Base-by-base conservation (phyloP, 1,140 invertebrate genomes). In the Drosophila rufa region DNA sequence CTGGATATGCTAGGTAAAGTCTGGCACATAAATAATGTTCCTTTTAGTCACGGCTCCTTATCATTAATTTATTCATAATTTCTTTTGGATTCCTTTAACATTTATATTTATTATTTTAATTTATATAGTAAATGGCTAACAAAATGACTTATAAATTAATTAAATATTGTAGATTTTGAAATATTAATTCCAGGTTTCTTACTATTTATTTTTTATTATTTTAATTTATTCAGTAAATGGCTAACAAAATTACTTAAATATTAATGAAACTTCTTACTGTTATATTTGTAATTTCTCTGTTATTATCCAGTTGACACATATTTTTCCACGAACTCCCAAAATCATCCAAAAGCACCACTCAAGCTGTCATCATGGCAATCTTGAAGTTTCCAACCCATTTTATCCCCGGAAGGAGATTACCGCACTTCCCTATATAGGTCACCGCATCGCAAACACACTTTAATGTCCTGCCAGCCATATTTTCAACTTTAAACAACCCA, bases 401-500 rank as follows among this genome's bases (percentile, higher is more conserved):
- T 27, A 38, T 42, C 42, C 17, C 22, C n/a, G 33, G 9, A 17
- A 30, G 30, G 12, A 68, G 65, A 67, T 42, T 14, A 22, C 42
- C 22, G 12, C 79, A 47, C 48, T 47, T 56, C 8, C 2, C 48
- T 60, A 79, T 59, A 33, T 83, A 66, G 81, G 76, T 80, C 81
- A 80, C 51, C 69, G 48, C 69, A 71, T 51, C 38, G 38, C 38
- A 68, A 70, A 68, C 67, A 50, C 69, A 50, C 53, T 73, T 73
- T 60, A 73, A 71, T 83, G 56, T 62, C 51, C 65, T 64, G 50
- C 70, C 73, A 62, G 48, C 69, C 67, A 70, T 75, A 62, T 76
- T 76, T 73, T 73, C 59, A 77, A 80, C 81, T 84, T 83, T 84
- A 80, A 84, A 67, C 61, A 61, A 60, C 50, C 30, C 80, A 78